Percentiles rank a stretch among this genome's conserved stretches.
Evolutionary conservation across 2,797 vertebrate genomes (phyloP).

Genomic region (Salmo trutta): DNA sequence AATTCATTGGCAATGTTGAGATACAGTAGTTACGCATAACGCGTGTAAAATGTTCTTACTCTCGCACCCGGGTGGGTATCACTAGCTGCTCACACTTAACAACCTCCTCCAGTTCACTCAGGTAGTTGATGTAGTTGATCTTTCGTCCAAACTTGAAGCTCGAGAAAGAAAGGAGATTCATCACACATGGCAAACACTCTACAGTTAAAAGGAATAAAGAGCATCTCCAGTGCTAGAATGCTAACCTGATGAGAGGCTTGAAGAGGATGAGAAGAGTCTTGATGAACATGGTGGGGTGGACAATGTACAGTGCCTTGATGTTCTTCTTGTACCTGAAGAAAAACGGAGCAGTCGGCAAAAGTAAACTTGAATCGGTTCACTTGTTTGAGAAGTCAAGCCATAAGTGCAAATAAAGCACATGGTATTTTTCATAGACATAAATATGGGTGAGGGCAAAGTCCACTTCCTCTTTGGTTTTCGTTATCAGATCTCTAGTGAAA

Average conservation of each 20-base stretch:
- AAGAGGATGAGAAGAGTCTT: constrained; percentile 95
- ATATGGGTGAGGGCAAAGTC: background rate
- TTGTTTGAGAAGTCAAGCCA: background rate
- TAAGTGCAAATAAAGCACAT: background rate
- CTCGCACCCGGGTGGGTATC: constrained; percentile 89
- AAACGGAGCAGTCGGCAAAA: background rate
- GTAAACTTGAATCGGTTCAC: background rate
- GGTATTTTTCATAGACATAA: background rate
- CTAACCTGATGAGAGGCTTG: constrained; percentile 94
- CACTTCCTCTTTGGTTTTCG: background rate
- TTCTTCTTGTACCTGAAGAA: constrained; percentile 95
- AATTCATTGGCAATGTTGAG: background rate
- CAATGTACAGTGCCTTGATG: constrained; percentile 97
- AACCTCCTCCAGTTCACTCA: constrained; percentile 92
- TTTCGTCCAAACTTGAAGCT: constrained; percentile 97
- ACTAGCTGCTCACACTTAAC: constrained; percentile 94
- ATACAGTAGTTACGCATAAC: background rate
- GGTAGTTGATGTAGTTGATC: constrained; percentile 95
- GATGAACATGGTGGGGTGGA: constrained; percentile 97
- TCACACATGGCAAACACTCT: constrained; percentile 1
- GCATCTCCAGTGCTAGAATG: background rate
- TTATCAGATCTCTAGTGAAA: background rate
- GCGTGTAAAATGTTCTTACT: constrained; percentile 75
- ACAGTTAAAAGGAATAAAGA: background rate
- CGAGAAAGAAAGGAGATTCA: constrained; percentile 17